These are phyloP conservation scores for Anseranas semipalmata DNA, from an alignment of 2,113 vertebrate species.

Conservation along the genomic window DNA sequence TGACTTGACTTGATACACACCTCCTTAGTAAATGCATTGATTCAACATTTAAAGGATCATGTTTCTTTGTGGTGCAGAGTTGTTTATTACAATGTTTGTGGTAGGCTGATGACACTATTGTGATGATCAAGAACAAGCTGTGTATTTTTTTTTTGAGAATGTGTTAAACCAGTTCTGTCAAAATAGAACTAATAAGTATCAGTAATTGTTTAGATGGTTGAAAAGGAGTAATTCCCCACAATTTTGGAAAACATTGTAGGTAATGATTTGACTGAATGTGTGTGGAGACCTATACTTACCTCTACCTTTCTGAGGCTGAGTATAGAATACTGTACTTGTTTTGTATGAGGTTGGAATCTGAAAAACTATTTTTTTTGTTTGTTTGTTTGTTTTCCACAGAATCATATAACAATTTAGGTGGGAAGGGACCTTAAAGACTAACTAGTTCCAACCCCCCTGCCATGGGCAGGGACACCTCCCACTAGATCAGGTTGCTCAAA, in stretches of 20 bases:
- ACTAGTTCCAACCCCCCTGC: background rate
- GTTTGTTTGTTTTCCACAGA: background rate
- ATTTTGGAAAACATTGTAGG: background rate
- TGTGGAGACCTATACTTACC: background rate
- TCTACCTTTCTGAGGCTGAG: background rate
- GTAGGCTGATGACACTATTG: conserved; percentile 18
- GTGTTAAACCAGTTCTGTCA: conserved; percentile 60
- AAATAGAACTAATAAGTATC: conserved; percentile 6
- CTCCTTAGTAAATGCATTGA: background rate
- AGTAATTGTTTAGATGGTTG: conserved; percentile 24
- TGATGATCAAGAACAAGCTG: conserved; percentile 46
- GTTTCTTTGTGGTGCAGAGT: conserved; percentile 44
- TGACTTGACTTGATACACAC: background rate
- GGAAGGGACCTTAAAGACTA: background rate
- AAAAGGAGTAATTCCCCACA: background rate
- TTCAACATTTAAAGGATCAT: background rate
- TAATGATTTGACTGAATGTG: background rate
- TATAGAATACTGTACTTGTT: background rate
- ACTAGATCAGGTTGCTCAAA: background rate
- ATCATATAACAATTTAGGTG: background rate
- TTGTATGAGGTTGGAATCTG: background rate
- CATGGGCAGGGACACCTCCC: background rate
- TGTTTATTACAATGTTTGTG: conserved; percentile 30
- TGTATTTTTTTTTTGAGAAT: conserved; percentile 15
- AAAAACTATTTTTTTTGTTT: background rate